Percentiles rank a stretch among this genome's conserved stretches.
Conservation (phyloP, 2,888 invertebrate species). For the Drosophila maculinotata region DNA sequence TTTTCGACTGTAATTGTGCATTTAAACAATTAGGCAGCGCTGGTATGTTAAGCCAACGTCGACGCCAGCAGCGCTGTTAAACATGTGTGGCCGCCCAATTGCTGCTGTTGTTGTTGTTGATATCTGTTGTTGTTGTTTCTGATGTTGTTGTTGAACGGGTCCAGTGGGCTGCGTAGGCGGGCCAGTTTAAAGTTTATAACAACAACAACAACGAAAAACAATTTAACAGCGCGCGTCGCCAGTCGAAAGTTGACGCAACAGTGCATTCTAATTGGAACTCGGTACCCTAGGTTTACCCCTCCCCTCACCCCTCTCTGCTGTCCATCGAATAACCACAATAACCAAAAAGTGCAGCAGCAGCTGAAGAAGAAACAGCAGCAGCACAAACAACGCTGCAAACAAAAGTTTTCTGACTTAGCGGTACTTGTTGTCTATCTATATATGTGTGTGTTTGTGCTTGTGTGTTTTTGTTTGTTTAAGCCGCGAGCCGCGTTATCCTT, state of each 20-base stretch:
- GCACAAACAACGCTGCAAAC: constrained; percentile 40
- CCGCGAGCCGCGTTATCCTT: constrained; percentile 70
- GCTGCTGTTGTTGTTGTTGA: constrained; percentile 9
- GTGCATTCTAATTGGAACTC: constrained; percentile 69
- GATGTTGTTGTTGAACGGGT: constrained; percentile 55
- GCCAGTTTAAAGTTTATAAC: constrained; percentile 55
- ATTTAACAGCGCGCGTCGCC: constrained; percentile 43
- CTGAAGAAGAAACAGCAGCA: constrained; percentile 21
- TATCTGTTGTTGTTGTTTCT: constrained; percentile 32
- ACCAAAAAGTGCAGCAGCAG: constrained; percentile 43
- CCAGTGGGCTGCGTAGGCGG: constrained; percentile 66
- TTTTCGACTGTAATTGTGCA: constrained; percentile 62
- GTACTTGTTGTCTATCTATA: constrained; percentile 21
- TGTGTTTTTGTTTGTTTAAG: constrained; percentile 26
- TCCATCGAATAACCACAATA: constrained; percentile 36
- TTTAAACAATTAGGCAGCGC: constrained; percentile 48
- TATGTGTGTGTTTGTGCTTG: constrained; percentile 1
- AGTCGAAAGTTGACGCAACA: constrained; percentile 65
- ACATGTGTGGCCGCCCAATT: constrained; percentile 48
- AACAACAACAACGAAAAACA: constrained; percentile 37
- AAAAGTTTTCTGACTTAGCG: constrained; percentile 62
- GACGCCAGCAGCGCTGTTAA: constrained; percentile 25
- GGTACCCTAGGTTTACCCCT: constrained; percentile 18
- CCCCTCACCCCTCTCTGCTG: not conserved
- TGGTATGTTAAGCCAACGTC: constrained; percentile 15